Conservation (phyloP, 2,113 vertebrate species). For the Aythya baeri region DNA sequence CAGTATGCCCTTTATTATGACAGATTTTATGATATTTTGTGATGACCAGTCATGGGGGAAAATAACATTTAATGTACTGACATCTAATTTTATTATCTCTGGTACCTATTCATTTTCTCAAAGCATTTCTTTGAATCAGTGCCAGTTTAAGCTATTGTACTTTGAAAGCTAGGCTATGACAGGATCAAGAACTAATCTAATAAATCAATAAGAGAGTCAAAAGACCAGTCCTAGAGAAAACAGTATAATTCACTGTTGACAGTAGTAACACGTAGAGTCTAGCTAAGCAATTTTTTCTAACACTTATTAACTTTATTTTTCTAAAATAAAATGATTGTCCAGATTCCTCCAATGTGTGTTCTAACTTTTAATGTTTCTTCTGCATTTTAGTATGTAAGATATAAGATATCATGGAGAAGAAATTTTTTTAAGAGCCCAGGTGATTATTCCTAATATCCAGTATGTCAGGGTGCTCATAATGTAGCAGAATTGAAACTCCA, state of each 20-base stretch:
- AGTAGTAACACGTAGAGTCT: not conserved
- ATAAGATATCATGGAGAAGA: too few species aligned
- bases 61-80: slow-evolving; percentile 66
- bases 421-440: not conserved
- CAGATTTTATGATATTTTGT: slow-evolving; percentile 69
- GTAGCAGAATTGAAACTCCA: not conserved
- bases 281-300: not conserved
- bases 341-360: not conserved
- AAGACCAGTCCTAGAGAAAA: slow-evolving; percentile 15
- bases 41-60: slow-evolving; percentile 46
- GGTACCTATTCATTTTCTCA: slow-evolving; percentile 54
- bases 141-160: slow-evolving; percentile 55
- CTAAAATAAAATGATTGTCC: not conserved
- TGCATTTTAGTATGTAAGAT: not conserved
- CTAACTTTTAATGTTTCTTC: not conserved
- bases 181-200: slow-evolving; percentile 48
- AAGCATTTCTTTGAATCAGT: slow-evolving; percentile 27
- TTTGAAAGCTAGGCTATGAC: slow-evolving; percentile 49
- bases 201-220: slow-evolving; percentile 46
- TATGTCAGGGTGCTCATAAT: not conserved
- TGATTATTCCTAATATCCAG: not conserved
- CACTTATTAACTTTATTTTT: not conserved
- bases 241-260: slow-evolving; percentile 12
- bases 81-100: slow-evolving; percentile 72
- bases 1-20: slow-evolving; percentile 65